phyloP scores from a whole-genome alignment of 2,113 vertebrate species.

The Thunnus thynnus region DNA sequence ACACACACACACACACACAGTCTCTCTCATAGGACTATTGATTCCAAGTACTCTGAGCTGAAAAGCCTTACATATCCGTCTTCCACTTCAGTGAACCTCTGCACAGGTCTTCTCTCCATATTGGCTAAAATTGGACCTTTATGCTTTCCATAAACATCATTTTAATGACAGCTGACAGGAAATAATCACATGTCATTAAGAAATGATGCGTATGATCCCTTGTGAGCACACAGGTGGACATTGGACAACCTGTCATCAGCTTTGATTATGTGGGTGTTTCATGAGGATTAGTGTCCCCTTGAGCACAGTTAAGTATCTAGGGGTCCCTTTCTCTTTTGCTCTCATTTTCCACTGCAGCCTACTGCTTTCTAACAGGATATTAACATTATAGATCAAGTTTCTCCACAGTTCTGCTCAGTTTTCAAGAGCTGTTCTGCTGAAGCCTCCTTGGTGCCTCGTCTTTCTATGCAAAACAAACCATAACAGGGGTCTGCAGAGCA shows the following conservation, averaged over 20 bases:
- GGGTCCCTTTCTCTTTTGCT: not conserved
- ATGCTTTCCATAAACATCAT: not conserved
- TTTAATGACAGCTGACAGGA: conserved; percentile 17
- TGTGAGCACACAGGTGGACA: conserved; percentile 5
- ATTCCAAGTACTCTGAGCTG: not conserved
- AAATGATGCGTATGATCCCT: not conserved
- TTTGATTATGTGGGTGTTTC: conserved; percentile 18
- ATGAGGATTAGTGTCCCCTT: conserved; percentile 5
- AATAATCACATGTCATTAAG: not conserved
- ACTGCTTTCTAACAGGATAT: conserved; percentile 18
- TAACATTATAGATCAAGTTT: conserved; percentile 43
- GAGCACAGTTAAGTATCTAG: conserved; percentile 6
- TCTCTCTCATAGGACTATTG: not conserved
- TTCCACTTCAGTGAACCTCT: not conserved
- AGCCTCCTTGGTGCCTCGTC: conserved; percentile 39
- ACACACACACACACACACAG: not conserved
- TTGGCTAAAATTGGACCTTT: conserved; percentile 14
- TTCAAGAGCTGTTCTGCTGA: conserved; percentile 22
- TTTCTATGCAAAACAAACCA: conserved; percentile 56
- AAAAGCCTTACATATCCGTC: conserved; percentile 7
- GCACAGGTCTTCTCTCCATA: not conserved
- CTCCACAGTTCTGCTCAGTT: conserved; percentile 7
- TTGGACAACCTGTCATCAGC: conserved; percentile 8
- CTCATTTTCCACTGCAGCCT: conserved; percentile 28
- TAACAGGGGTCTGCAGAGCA: not conserved